Evolutionary conservation across 64 coral and sea anemone species (phyloP).

Genomic region (Pocillopora verrucosa): DNA sequence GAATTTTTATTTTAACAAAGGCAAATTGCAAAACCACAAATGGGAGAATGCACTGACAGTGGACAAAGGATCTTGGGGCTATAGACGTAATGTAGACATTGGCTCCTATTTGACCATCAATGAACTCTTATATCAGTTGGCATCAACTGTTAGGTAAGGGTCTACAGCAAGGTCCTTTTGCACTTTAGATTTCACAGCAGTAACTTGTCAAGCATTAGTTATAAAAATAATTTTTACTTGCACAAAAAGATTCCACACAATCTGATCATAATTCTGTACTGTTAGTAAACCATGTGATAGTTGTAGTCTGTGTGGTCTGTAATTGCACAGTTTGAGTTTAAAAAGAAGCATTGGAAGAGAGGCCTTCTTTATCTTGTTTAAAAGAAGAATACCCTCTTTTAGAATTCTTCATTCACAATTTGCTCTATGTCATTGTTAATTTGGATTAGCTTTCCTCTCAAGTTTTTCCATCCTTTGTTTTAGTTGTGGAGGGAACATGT

Average conservation of each 20-base stretch:
- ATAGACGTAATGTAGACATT: constrained; percentile 77
- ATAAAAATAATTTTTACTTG: no score
- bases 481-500: constrained; percentile 87
- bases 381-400: background rate
- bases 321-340: no score
- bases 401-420: no score
- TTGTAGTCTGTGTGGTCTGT: no score
- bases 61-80: constrained; percentile 82
- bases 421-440: no score
- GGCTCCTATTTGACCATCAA: constrained; percentile 62
- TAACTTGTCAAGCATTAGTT: no score
- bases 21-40: constrained; percentile 80
- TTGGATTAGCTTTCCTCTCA: background rate
- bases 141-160: constrained; percentile 77
- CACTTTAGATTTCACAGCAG: background rate
- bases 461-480: background rate
- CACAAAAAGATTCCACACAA: no score
- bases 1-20: background rate
- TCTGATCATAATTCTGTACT: no score
- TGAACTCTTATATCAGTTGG: constrained; percentile 62
- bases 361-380: no score
- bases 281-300: no score
- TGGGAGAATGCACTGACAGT: constrained; percentile 96
- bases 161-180: background rate
- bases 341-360: no score